These are phyloP conservation scores for Hydrocynus forskahlii DNA, from an alignment of 2,797 vertebrate genomes.

Conservation along the genomic window DNA sequence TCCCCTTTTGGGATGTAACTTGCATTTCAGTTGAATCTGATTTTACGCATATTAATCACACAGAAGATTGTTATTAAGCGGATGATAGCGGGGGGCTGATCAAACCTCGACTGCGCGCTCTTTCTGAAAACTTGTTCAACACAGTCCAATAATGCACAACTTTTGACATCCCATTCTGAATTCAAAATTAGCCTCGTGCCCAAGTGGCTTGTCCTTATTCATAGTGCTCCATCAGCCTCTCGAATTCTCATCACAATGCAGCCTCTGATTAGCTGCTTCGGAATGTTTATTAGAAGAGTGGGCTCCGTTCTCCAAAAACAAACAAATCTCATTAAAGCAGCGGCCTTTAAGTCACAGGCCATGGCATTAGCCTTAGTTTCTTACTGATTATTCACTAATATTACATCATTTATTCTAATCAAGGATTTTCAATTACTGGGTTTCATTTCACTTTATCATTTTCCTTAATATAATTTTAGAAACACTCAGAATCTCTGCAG, in stretches of 20 bases:
- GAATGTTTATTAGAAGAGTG: constrained; percentile 43
- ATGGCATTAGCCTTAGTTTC: constrained; percentile 40
- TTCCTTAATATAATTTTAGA: constrained; percentile 33
- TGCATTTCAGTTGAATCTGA: not conserved
- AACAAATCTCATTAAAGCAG: constrained; percentile 42
- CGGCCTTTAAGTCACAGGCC: constrained; percentile 38
- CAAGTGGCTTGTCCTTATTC: constrained; percentile 23
- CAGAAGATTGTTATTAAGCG: not conserved
- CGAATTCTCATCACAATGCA: constrained; percentile 11
- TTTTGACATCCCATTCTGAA: not conserved
- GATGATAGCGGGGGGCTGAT: not conserved
- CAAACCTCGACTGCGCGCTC: not conserved
- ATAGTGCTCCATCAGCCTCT: constrained; percentile 21
- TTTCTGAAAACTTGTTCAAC: not conserved
- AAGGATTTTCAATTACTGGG: constrained; percentile 40
- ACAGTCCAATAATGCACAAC: not conserved
- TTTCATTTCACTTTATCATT: constrained; percentile 49
- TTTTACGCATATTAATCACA: not conserved
- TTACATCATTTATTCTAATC: constrained; percentile 50
- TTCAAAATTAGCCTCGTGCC: not conserved
- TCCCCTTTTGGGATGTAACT: not conserved
- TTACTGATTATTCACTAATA: constrained; percentile 45
- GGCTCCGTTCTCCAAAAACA: constrained; percentile 36
- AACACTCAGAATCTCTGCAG: constrained; percentile 5
- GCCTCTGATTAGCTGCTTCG: constrained; percentile 29